Percentiles rank a stretch among this genome's conserved stretches.
These are phyloP conservation scores for Ophion slaviceki DNA, from an alignment of 2,888 invertebrate genomes.

Conservation along the genomic window DNA sequence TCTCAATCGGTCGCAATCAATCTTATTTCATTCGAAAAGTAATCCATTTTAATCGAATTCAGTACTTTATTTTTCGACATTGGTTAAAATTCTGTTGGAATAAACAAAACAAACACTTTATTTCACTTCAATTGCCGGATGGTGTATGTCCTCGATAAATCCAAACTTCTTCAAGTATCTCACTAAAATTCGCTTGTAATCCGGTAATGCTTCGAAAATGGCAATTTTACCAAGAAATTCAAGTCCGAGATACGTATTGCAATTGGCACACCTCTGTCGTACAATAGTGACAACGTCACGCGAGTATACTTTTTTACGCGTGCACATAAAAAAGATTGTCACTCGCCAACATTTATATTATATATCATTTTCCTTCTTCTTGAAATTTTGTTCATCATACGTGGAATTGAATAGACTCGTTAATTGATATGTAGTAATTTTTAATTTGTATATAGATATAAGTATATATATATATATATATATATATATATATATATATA, in stretches of 20 bases:
- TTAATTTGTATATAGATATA: conserved; percentile 22
- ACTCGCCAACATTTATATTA: background rate
- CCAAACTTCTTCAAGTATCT: conserved; percentile 47
- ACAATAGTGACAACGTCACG: background rate
- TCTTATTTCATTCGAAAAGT: background rate
- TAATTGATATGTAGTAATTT: conserved; percentile 57
- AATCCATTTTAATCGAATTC: background rate
- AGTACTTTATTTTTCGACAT: background rate
- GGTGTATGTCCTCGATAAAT: conserved; percentile 6
- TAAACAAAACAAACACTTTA: background rate
- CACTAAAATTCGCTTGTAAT: conserved; percentile 60
- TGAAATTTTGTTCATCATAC: conserved; percentile 22
- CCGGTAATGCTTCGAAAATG: conserved; percentile 50
- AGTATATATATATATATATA: background rate
- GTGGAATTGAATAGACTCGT: conserved; percentile 46
- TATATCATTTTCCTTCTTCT: conserved; percentile 28
- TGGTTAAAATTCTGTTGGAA: background rate
- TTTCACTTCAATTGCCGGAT: no score
- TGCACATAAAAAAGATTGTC: conserved; percentile 9
- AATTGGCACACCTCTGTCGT: conserved; percentile 24
- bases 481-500: no score
- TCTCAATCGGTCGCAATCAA: background rate
- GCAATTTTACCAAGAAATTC: conserved; percentile 47
- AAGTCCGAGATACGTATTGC: conserved; percentile 45
- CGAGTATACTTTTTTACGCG: background rate